Conservation (phyloP, 2,113 vertebrate genomes). For the Sorex fumeus region DNA sequence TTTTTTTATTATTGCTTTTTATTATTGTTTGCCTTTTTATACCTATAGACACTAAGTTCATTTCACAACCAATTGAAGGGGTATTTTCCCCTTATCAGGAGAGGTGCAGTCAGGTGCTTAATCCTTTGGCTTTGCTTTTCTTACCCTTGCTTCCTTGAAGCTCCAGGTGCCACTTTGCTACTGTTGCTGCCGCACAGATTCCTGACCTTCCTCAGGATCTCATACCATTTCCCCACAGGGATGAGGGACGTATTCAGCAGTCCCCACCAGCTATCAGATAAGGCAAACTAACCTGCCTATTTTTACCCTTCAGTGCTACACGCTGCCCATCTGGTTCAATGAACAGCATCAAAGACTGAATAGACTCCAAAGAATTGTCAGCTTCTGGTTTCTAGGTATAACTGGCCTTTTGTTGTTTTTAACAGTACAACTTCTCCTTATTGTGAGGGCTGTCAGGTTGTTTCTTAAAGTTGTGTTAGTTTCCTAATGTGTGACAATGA, state of each 20-base stretch:
- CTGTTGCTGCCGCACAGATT: constrained; percentile 61
- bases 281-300: constrained; percentile 62
- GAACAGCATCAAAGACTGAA: constrained; percentile 74
- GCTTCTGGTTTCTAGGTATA: constrained; percentile 77
- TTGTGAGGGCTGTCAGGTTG: constrained; percentile 42
- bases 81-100: constrained; percentile 59
- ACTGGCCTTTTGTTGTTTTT: constrained; percentile 76
- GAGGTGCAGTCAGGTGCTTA: constrained; percentile 73
- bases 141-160: constrained; percentile 63
- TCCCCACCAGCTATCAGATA: constrained; percentile 65
- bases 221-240: constrained; percentile 61
- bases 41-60: constrained; percentile 62
- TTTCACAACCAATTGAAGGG: constrained; percentile 67
- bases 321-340: constrained; percentile 65
- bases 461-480: constrained; percentile 72
- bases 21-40: constrained; percentile 79
- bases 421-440: constrained; percentile 81
- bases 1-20: constrained; percentile 43
- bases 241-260: constrained; percentile 62
- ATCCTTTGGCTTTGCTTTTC: constrained; percentile 74
- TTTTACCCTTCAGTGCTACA: constrained; percentile 61
- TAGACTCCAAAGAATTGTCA: constrained; percentile 68
- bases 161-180: constrained; percentile 79
- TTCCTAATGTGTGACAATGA: constrained; percentile 75
- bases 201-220: constrained; percentile 71